Evolutionary conservation across 2,888 invertebrate species (phyloP).

Genomic region (Stratiomys singularior): DNA sequence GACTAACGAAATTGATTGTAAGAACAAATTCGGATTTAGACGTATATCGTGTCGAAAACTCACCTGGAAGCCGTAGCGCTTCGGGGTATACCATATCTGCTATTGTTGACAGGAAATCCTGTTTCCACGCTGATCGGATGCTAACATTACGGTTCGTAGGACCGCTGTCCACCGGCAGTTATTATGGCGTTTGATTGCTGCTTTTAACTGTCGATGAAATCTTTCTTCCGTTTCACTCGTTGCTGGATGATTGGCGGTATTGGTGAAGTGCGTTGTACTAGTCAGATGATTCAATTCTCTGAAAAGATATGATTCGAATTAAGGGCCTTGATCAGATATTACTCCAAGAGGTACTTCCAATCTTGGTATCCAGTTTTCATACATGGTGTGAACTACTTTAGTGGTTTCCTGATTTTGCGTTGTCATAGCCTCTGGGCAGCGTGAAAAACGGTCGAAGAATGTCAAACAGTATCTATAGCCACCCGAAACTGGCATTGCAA

Average conservation of each 20-base stretch:
- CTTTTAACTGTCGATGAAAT: conserved; percentile 48
- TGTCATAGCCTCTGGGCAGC: background rate
- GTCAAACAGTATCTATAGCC: background rate
- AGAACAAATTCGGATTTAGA: no score
- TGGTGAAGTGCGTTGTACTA: conserved; percentile 40
- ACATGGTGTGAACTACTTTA: background rate
- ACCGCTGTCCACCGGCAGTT: background rate
- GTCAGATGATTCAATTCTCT: conserved; percentile 36
- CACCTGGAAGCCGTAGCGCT: background rate
- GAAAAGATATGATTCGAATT: conserved; percentile 49
- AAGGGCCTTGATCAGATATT: conserved; percentile 47
- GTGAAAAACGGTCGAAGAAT: background rate
- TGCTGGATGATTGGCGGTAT: conserved; percentile 46
- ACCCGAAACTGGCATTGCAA: background rate
- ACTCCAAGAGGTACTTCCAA: conserved; percentile 47
- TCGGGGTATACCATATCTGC: conserved; percentile 49
- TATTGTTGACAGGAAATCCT: conserved; percentile 43
- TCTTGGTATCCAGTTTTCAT: conserved; percentile 47
- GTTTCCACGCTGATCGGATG: conserved; percentile 46
- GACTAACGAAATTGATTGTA: no score
- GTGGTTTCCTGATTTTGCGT: background rate
- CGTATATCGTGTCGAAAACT: no score
- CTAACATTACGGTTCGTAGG: conserved; percentile 46
- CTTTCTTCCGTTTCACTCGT: conserved; percentile 46
- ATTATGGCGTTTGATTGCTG: background rate